phyloP scores from a whole-genome alignment of 2,888 invertebrate genomes.

The Rhogogaster chlorosoma region DNA sequence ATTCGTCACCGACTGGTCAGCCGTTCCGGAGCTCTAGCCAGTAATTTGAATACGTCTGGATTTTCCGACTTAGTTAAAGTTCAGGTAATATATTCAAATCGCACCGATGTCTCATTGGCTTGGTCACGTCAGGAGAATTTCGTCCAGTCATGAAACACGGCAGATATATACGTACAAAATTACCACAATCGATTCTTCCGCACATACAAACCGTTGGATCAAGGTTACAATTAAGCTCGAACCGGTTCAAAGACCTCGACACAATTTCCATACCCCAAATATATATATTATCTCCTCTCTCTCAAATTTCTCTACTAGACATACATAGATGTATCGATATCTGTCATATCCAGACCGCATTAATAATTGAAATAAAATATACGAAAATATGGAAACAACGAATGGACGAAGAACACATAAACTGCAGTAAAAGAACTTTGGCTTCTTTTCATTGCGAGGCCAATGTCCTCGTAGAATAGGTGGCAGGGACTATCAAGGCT shows the following conservation, averaged over 20 bases:
- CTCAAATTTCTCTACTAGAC: neutral
- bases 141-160: conserved; percentile 8
- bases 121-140: conserved; percentile 23
- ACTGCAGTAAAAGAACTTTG: neutral
- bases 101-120: conserved; percentile 12
- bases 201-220: neutral
- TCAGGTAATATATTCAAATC: neutral
- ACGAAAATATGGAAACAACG: neutral
- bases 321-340: neutral
- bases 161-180: neutral
- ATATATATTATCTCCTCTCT: neutral
- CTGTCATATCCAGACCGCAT: neutral
- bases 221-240: neutral
- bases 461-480: conserved; percentile 15
- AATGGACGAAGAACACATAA: neutral
- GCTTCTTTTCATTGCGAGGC: neutral
- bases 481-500: conserved; percentile 31
- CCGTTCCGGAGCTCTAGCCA: neutral
- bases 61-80: neutral
- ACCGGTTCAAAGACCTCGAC: conserved; percentile 28
- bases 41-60: neutral
- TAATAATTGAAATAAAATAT: neutral
- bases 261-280: conserved; percentile 18
- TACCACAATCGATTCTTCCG: neutral
- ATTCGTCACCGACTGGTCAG: neutral